Evolutionary conservation across 2,113 vertebrate species (phyloP).

Genomic region (Syrrhaptes paradoxus): DNA sequence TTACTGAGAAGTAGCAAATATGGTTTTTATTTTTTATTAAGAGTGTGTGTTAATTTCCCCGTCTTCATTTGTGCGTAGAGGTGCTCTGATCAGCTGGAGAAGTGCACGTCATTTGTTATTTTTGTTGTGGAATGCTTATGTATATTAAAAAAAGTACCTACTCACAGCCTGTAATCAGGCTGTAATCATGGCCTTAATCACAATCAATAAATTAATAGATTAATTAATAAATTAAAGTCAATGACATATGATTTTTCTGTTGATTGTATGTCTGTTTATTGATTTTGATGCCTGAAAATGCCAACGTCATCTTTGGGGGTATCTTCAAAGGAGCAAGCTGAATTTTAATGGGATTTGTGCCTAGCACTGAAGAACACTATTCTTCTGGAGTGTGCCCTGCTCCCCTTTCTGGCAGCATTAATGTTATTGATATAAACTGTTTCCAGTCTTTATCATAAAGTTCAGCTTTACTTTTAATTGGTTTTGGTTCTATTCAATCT

Average conservation of each 20-base stretch:
- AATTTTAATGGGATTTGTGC: slow-evolving; percentile 20
- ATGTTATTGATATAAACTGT: slow-evolving; percentile 3
- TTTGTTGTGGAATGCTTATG: slow-evolving; percentile 6
- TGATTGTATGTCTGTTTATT: neutral
- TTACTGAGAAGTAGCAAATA: neutral
- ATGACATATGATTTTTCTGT: slow-evolving; percentile 17
- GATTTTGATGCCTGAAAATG: slow-evolving; percentile 14
- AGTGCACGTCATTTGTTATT: neutral
- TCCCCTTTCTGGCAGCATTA: slow-evolving; percentile 12
- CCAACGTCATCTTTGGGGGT: neutral
- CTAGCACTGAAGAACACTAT: neutral
- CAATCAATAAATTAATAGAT: slow-evolving; percentile 53
- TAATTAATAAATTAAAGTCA: slow-evolving; percentile 14
- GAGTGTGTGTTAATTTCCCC: neutral
- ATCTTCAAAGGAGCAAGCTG: slow-evolving; percentile 29
- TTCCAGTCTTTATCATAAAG: slow-evolving; percentile 15
- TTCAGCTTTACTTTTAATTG: slow-evolving; percentile 52
- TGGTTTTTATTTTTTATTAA: neutral
- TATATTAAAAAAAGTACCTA: neutral
- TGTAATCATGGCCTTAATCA: slow-evolving; percentile 37
- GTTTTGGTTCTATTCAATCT: slow-evolving; percentile 50
- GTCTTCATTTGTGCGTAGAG: neutral
- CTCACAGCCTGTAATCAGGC: slow-evolving; percentile 36
- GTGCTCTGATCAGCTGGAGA: neutral
- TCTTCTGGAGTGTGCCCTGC: neutral